Percentiles rank a stretch among this genome's conserved stretches.
Conservation (phyloP, 2,113 vertebrate genomes). For the Talpa occidentalis region DNA sequence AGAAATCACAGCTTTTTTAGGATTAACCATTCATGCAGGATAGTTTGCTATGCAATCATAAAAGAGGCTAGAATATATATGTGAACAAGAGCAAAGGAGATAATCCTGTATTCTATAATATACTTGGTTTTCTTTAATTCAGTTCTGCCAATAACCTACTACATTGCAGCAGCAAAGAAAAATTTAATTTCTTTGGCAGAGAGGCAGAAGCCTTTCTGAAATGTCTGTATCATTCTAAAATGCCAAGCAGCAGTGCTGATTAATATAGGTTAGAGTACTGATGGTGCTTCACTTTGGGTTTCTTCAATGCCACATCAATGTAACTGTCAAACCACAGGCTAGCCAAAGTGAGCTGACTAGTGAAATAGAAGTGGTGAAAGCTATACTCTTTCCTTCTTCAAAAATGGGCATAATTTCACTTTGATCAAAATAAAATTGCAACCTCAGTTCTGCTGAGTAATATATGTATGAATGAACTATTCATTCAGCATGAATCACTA, state of each 20-base stretch:
- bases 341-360: background rate
- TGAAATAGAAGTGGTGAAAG: background rate
- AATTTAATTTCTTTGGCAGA: background rate
- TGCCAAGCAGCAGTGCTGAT: background rate
- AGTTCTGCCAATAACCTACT: background rate
- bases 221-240: background rate
- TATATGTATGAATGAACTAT: background rate
- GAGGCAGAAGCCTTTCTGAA: background rate
- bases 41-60: background rate
- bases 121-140: background rate
- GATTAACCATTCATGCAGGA: background rate
- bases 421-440: constrained; percentile 14
- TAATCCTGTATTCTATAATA: background rate
- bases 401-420: background rate
- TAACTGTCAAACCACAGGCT: background rate
- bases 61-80: background rate
- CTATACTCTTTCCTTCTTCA: background rate
- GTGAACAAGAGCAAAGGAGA: background rate
- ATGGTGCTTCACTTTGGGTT: background rate
- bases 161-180: background rate
- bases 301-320: background rate
- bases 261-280: background rate
- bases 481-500: background rate
- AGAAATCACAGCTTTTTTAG: background rate
- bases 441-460: background rate